A percentile compares a stretch with the other conserved stretches of the same genome.
phyloP scores from a whole-genome alignment of 1,140 invertebrate species.

The Ostrea edulis region DNA sequence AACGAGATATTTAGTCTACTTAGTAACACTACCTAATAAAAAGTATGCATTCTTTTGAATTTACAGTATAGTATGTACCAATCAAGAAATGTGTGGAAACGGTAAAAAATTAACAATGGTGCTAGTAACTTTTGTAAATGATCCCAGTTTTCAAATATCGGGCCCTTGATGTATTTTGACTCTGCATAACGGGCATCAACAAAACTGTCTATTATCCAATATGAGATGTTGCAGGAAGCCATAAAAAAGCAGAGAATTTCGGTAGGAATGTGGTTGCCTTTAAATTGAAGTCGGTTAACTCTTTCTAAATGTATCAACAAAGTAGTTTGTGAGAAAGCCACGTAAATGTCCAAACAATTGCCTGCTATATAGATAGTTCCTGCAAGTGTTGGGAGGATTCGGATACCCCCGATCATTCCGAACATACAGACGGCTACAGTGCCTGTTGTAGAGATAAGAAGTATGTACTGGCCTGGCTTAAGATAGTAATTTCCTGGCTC shows the following conservation, averaged over 20 bases:
- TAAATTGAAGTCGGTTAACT: too few relatives aligned
- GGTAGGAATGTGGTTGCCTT: background rate
- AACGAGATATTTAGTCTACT: too few relatives aligned
- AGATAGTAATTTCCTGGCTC: background rate
- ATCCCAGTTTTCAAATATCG: background rate
- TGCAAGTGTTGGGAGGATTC: background rate
- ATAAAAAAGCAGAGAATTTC: slow-evolving; percentile 12
- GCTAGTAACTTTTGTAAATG: background rate
- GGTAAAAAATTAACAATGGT: slow-evolving; percentile 35
- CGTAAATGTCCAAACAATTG: background rate
- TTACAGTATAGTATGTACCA: slow-evolving; percentile 20
- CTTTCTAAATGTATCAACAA: slow-evolving; percentile 14
- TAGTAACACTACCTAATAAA: too few relatives aligned
- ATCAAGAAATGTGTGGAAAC: slow-evolving; percentile 26
- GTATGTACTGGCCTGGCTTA: background rate
- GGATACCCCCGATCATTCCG: slow-evolving; percentile 26
- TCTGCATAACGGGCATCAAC: slow-evolving; percentile 16
- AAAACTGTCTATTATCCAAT: slow-evolving; percentile 30
- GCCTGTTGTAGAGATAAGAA: slow-evolving; percentile 8
- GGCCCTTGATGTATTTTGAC: background rate
- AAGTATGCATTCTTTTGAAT: slow-evolving; percentile 8
- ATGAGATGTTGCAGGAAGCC: background rate
- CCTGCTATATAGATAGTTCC: background rate
- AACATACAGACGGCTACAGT: slow-evolving; percentile 14
- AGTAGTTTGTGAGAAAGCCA: slow-evolving; percentile 13